Base-by-base conservation (phyloP, 2,113 vertebrate species). In the Brevimyrus niger region DNA sequence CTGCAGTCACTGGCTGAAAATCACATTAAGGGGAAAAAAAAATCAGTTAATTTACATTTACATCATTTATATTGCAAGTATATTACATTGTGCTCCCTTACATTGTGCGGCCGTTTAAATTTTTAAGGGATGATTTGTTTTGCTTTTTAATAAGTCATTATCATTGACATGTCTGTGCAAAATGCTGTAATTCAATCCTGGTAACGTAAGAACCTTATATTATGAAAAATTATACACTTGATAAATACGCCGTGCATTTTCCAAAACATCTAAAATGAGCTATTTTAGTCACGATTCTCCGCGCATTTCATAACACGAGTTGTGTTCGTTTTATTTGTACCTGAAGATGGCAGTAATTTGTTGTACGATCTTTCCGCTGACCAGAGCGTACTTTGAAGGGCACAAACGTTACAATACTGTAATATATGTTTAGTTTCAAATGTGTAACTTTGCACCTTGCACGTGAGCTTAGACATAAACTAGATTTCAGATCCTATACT, bases 261-360 rank as follows among this genome's bases (percentile, higher is more conserved):
- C 9, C 87, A 87, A 44, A 87, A 61, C 87, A 87, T 17, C 21
- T 48, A 61, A 61, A 83, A 83, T 27, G 48, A 46, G 76, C 73
- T 31, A 89, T 93, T 92, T 91, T 89, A 92, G 92, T 94, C 93
- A 94, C 93, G 93, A 93, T 92, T 92, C 89, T 90, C 80, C 11
- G 73, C 53, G 73, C 86, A 88, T 93, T 92, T 91, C 84, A 69
- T 44, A 89, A 90, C 85, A 91, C 90, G 90, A 89, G 9, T 27
- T 90, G 84, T 88, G 87, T 80, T 90, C 50, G 19, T 92, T 93
- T 93, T 89, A 86, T 4, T 90, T 76, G 92, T 89, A 94, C 95
- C 95, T 95, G 94, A 95, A 95, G 94, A 94, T 95, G 95, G 94
- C 95, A 92, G 94, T 95, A 94, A 95, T 94, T 95, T 94, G 93